These are phyloP conservation scores for Heterotis niloticus DNA, from an alignment of 2,113 vertebrate genomes.

Conservation along the genomic window DNA sequence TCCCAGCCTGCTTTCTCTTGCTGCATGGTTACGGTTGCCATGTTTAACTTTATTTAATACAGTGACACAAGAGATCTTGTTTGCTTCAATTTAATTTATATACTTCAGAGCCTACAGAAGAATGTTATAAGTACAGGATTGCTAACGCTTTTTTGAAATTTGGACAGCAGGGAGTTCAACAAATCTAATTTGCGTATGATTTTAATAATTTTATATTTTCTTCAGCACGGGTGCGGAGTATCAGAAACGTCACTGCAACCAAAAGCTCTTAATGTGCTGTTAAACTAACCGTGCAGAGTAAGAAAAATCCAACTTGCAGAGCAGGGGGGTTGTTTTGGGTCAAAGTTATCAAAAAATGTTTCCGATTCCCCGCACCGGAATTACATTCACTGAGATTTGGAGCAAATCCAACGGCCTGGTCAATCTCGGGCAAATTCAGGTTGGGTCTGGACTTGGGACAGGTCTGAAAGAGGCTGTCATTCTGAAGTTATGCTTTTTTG, in stretches of 20 bases:
- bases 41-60: too few species aligned
- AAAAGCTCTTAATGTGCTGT: neutral
- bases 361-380: slow-evolving; percentile 4
- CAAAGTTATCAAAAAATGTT: neutral
- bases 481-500: neutral
- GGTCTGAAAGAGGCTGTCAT: neutral
- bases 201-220: neutral
- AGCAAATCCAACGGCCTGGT: slow-evolving; percentile 9
- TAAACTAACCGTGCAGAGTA: too few species aligned
- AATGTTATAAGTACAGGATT: neutral
- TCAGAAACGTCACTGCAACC: neutral
- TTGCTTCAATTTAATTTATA: too few species aligned
- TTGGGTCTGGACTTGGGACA: neutral
- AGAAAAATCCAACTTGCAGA: too few species aligned
- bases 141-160: neutral
- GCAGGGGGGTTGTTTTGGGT: too few species aligned
- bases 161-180: neutral
- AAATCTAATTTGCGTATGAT: neutral
- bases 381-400: neutral
- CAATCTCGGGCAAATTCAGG: neutral
- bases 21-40: too few species aligned
- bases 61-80: too few species aligned
- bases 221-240: neutral
- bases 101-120: too few species aligned
- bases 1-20: too few species aligned